Conservation (phyloP, 2,113 vertebrate species). For the Diglossa brunneiventris region DNA sequence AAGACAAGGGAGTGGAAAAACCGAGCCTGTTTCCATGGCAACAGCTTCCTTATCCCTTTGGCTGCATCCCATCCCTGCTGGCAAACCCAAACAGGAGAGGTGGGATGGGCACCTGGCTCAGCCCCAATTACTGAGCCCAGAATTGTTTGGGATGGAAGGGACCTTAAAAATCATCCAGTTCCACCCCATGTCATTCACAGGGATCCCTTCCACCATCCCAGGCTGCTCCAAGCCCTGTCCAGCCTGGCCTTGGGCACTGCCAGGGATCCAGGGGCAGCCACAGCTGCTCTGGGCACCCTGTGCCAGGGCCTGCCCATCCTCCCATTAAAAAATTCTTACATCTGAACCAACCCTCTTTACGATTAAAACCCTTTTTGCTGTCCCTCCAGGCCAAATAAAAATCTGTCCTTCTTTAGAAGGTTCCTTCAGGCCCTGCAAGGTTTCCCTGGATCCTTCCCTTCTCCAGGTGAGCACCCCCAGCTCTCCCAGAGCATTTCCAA, state of each 20-base stretch:
- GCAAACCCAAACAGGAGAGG: not conserved
- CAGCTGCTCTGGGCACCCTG: not conserved
- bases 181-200: not conserved
- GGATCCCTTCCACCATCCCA: not conserved
- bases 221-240: not conserved
- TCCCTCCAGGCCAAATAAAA: not conserved
- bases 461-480: not conserved
- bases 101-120: accelerated
- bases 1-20: not conserved
- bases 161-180: accelerated
- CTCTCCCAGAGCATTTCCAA: not conserved
- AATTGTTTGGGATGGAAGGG: not conserved
- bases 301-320: not conserved
- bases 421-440: not conserved
- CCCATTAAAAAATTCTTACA: not conserved
- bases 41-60: not conserved
- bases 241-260: not conserved
- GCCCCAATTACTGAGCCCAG: not conserved
- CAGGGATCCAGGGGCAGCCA: not conserved
- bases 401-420: not conserved
- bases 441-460: not conserved
- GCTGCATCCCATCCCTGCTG: not conserved
- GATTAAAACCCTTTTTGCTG: not conserved
- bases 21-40: conserved; percentile 54
- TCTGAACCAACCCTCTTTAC: not conserved